Conservation (phyloP, 2,888 invertebrate genomes). For the Sepiola atlantica region DNA sequence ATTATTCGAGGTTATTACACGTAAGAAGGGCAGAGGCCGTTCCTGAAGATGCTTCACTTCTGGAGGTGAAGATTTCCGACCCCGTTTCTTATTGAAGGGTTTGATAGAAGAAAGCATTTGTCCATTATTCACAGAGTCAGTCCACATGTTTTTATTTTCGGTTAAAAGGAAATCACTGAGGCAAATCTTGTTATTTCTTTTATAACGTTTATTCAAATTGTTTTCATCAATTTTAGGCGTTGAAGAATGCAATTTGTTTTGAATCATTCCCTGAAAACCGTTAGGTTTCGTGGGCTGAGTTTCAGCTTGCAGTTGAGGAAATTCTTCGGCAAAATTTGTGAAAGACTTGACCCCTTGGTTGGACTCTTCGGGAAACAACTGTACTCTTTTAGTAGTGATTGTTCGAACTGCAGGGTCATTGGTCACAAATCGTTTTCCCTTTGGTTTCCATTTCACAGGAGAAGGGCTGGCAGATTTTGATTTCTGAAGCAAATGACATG, state of each 20-base stretch:
- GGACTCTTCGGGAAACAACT: conserved; percentile 63
- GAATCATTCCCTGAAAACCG: not conserved
- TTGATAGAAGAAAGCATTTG: not conserved
- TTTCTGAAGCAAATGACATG: conserved; percentile 64
- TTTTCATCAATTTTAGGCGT: not conserved
- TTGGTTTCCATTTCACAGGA: conserved; percentile 58
- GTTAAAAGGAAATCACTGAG: not conserved
- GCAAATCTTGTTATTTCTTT: not conserved
- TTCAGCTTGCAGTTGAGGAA: conserved; percentile 21
- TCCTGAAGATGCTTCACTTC: not conserved
- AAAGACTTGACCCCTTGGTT: conserved; percentile 56
- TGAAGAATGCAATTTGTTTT: not conserved
- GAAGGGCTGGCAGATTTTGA: conserved; percentile 64
- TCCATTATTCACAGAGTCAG: not conserved
- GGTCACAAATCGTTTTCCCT: conserved; percentile 48
- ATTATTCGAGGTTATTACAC: not conserved
- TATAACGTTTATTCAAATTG: not conserved
- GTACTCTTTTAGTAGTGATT: conserved; percentile 57
- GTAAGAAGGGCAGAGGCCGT: not conserved
- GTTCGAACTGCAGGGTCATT: conserved; percentile 45
- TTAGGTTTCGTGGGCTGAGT: not conserved
- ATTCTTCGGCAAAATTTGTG: conserved; percentile 51
- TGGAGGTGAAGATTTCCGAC: conserved; percentile 35
- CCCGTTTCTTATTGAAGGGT: not conserved
- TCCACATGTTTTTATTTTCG: not conserved